phyloP scores from a whole-genome alignment of 35 echinoderm and acorn worm genomes.

The Apostichopus parvimensis region DNA sequence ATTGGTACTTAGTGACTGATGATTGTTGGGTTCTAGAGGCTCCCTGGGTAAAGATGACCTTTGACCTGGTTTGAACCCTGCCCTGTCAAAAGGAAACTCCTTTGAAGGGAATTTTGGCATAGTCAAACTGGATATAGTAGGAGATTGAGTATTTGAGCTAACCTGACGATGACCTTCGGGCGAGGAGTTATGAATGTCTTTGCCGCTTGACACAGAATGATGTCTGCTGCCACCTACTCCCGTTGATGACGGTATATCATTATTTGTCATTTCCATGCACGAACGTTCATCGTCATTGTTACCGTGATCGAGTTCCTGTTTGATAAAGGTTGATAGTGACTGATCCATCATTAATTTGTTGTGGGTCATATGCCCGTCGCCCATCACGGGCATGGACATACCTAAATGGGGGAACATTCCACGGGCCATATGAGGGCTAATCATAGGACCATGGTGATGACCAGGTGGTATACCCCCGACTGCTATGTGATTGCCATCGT shows the following conservation, averaged over 20 bases:
- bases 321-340: constrained; percentile 90
- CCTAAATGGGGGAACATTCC: constrained; percentile 76
- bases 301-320: constrained; percentile 86
- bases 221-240: constrained; percentile 61
- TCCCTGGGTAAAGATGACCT: constrained; percentile 36
- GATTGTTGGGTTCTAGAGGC: constrained; percentile 1
- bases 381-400: constrained; percentile 58
- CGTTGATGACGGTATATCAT: constrained; percentile 71
- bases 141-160: constrained; percentile 70
- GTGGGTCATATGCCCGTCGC: constrained; percentile 61
- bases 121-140: constrained; percentile 86
- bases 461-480: constrained; percentile 15
- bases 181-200: constrained; percentile 64
- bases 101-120: constrained; percentile 66
- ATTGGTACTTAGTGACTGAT: constrained; percentile 2
- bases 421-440: constrained; percentile 63
- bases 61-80: constrained; percentile 31
- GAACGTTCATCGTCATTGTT: constrained; percentile 65
- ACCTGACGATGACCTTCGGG: constrained; percentile 47
- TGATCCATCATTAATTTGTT: constrained; percentile 69
- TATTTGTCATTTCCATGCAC: constrained; percentile 66
- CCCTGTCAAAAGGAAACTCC: constrained; percentile 55
- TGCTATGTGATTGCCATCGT: constrained; percentile 61
- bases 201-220: constrained; percentile 71
- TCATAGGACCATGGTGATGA: constrained; percentile 56